Percentiles rank a stretch among this genome's conserved stretches.
These are phyloP conservation scores for Cinara cedri DNA, from an alignment of 2,888 invertebrate species.

Conservation along the genomic window DNA sequence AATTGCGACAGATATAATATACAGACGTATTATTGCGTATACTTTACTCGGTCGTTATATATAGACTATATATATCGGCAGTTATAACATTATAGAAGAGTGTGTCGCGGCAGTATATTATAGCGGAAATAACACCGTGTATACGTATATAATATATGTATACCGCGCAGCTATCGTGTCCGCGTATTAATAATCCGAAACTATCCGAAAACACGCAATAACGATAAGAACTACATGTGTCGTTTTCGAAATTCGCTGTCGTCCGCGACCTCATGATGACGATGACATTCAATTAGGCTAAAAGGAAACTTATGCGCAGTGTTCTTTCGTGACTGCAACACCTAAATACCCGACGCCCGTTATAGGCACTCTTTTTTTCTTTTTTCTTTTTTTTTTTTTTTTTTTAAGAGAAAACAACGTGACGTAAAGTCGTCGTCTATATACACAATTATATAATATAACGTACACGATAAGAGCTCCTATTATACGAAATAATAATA, in stretches of 20 bases:
- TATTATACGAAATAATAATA: no score
- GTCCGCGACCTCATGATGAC: slow-evolving; percentile 9
- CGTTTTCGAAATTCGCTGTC: slow-evolving; percentile 15
- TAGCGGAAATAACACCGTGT: slow-evolving; percentile 31
- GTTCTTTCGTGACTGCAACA: slow-evolving; percentile 52
- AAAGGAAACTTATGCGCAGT: slow-evolving; percentile 35
- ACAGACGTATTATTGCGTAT: neutral
- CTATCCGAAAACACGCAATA: slow-evolving; percentile 55
- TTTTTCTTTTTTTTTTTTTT: no score
- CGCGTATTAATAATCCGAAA: slow-evolving; percentile 34
- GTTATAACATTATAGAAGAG: no score
- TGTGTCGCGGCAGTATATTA: neutral
- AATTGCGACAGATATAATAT: no score
- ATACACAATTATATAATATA: no score
- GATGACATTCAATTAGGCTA: slow-evolving; percentile 47
- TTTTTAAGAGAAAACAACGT: no score
- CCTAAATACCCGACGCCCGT: no score
- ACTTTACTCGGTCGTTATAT: no score
- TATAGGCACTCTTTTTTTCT: no score
- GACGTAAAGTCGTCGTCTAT: no score
- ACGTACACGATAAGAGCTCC: neutral
- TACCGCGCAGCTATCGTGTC: slow-evolving; percentile 6
- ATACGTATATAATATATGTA: no score
- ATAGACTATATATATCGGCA: no score
- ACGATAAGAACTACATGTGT: slow-evolving; percentile 56